Evolutionary conservation across 2,888 invertebrate genomes (phyloP).

Genomic region (Erebia palarica): DNA sequence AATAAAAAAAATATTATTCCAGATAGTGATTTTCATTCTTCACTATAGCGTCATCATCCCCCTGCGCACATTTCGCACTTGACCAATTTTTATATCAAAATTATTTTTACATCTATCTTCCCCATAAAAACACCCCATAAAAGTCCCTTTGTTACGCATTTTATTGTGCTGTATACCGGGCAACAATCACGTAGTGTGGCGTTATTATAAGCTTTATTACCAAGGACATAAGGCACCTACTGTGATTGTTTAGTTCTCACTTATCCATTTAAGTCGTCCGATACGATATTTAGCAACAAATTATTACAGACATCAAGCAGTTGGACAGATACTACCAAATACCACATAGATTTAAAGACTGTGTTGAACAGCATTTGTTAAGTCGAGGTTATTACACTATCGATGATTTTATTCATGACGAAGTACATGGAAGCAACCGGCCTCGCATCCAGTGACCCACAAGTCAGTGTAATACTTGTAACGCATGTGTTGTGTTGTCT

Average conservation of each 20-base stretch:
- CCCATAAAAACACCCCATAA: slow-evolving; percentile 34
- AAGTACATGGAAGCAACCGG: too few species aligned
- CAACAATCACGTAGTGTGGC: slow-evolving; percentile 13
- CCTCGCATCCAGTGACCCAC: too few species aligned
- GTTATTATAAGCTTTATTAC: slow-evolving; percentile 32
- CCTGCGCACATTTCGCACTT: slow-evolving; percentile 27
- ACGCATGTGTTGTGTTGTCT: too few species aligned
- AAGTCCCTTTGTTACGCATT: slow-evolving; percentile 34
- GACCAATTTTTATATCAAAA: slow-evolving; percentile 31
- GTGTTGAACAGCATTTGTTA: too few species aligned
- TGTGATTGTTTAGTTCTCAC: slow-evolving; percentile 12
- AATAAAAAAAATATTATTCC: slow-evolving; percentile 17
- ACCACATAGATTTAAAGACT: too few species aligned
- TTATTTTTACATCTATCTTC: slow-evolving; percentile 37
- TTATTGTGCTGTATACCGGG: slow-evolving; percentile 33
- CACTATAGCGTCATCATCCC: slow-evolving; percentile 14
- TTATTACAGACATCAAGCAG: background rate
- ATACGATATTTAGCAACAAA: background rate
- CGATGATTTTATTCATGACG: too few species aligned
- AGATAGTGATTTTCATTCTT: slow-evolving; percentile 10
- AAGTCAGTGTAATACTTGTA: too few species aligned
- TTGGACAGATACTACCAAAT: too few species aligned
- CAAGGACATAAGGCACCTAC: slow-evolving; percentile 21
- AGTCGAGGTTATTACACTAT: too few species aligned
- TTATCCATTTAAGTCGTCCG: slow-evolving; percentile 2